These are phyloP conservation scores for Phlogophora meticulosa DNA, from an alignment of 2,888 invertebrate species.

Conservation along the genomic window DNA sequence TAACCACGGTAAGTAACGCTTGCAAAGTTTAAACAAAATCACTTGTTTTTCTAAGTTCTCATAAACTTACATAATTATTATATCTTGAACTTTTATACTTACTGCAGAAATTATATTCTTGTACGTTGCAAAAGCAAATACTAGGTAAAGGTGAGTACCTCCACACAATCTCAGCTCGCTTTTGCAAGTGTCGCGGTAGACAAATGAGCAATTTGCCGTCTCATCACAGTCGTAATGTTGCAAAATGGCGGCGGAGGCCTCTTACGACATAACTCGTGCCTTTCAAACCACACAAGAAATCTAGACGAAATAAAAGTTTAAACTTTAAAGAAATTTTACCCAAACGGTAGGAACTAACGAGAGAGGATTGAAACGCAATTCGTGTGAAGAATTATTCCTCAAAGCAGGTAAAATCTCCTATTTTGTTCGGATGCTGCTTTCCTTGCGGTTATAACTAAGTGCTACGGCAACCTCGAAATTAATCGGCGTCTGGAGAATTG, in stretches of 20 bases:
- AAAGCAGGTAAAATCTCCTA: slow-evolving; percentile 62
- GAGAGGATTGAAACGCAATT: slow-evolving; percentile 45
- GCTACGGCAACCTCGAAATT: slow-evolving; percentile 76
- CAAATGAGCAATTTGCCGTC: slow-evolving; percentile 86
- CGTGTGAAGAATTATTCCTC: slow-evolving; percentile 52
- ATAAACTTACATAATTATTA: background rate
- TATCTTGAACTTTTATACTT: slow-evolving; percentile 4
- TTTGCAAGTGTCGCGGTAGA: slow-evolving; percentile 83
- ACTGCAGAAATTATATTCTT: slow-evolving; percentile 20
- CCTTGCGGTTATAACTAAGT: slow-evolving; percentile 73
- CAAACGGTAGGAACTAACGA: slow-evolving; percentile 53
- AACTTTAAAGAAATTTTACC: slow-evolving; percentile 56
- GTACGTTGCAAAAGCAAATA: slow-evolving; percentile 52
- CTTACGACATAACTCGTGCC: slow-evolving; percentile 76
- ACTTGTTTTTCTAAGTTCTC: slow-evolving; percentile 6
- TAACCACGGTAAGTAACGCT: slow-evolving; percentile 19
- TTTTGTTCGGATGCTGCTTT: slow-evolving; percentile 66
- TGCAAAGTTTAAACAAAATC: slow-evolving; percentile 16
- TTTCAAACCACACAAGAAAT: slow-evolving; percentile 73
- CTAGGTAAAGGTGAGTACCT: slow-evolving; percentile 42
- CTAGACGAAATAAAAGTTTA: slow-evolving; percentile 55
- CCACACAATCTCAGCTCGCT: slow-evolving; percentile 69
- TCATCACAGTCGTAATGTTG: slow-evolving; percentile 85
- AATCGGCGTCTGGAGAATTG: slow-evolving; percentile 79
- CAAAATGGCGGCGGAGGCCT: slow-evolving; percentile 77